Percentiles rank a stretch among this genome's conserved stretches.
Conservation (phyloP, 2,888 invertebrate genomes). For the Malacosoma neustria region DNA sequence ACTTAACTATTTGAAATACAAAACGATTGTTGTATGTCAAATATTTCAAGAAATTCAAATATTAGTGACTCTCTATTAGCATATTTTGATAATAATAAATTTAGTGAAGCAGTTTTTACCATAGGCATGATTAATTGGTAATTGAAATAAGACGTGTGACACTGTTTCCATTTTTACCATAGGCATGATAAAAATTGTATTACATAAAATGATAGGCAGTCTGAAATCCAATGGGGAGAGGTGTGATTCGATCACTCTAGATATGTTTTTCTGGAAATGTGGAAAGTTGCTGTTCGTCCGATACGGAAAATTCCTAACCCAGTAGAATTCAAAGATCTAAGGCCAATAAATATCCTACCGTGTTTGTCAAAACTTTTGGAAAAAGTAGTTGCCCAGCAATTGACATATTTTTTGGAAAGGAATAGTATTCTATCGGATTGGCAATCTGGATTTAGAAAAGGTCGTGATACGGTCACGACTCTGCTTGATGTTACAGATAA, state of each 20-base stretch:
- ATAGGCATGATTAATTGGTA: too few relatives aligned
- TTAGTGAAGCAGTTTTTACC: too few relatives aligned
- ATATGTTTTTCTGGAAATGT: conserved; percentile 1
- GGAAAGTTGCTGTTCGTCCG: conserved; percentile 2
- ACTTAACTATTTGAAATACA: too few relatives aligned
- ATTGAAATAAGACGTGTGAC: too few relatives aligned
- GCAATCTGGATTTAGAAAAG: conserved; percentile 6
- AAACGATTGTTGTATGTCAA: too few relatives aligned
- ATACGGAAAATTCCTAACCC: conserved; percentile 5
- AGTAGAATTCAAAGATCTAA: conserved; percentile 8
- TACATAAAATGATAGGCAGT: too few relatives aligned
- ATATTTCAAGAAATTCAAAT: too few relatives aligned
- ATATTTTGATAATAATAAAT: too few relatives aligned
- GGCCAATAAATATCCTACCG: conserved; percentile 13
- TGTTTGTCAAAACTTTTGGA: conserved; percentile 10
- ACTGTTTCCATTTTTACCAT: too few relatives aligned
- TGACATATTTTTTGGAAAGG: conserved; percentile 1
- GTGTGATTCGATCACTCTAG: not conserved
- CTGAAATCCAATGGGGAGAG: too few relatives aligned
- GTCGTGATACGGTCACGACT: conserved; percentile 9
- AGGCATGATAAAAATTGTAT: too few relatives aligned
- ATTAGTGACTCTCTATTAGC: too few relatives aligned
- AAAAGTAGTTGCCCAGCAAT: conserved; percentile 2
- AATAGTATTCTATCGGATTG: conserved; percentile 3
- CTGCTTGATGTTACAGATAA: conserved; percentile 10